Evolutionary conservation across 1,140 invertebrate species (phyloP), one percentile per base, ranked within the genome.

Genomic region (Atta texana): DNA sequence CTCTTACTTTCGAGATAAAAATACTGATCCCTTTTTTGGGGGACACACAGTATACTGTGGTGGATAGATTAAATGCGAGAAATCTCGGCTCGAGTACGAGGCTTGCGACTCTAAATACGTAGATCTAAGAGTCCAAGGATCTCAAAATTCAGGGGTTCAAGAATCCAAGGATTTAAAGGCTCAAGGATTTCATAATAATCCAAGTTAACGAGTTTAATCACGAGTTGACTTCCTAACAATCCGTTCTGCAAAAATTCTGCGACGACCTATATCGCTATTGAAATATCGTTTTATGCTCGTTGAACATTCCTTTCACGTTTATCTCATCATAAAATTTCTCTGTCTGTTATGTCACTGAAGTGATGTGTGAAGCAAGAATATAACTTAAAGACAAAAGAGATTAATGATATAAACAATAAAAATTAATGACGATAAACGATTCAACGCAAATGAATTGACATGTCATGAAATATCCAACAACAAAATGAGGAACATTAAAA

Each of bases 241-340:
- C 39, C 57, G 55, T 75, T 84, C 69, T 84, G n/a, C n/a, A 72
- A 84, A 80, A 81, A 84, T 53, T 80, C 63, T 61, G 44, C 69
- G 55, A 84, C 69, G 80, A 84, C 72, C 80, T 84, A 75, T 75
- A 74, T 74, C 68, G 69, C 55, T 75, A 49, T 84, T 84, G 28
- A 84, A 75, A 63, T 84, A 84, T 74, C 69, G 69, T 55, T 84
- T 84, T 84, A n/a, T n/a, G 69, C 80, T 84, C 80, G 55, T 84
- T 84, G 39, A 82, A 61, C 69, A 74, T 84, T 84, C 55, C 57
- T 84, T 75, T 63, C 69, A 49, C 57, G 39, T 84, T 75, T 75
- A 16, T 75, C 80, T 61, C 69, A 74, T 84, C 24, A n/a, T 28
- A 14, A 49, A 28, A 84, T 74, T 61, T 75, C 18, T 82, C 39